Percentiles rank a stretch among this genome's conserved stretches.
phyloP scores from a whole-genome alignment of 1,140 invertebrate genomes.

The Cotesia chilonis region DNA sequence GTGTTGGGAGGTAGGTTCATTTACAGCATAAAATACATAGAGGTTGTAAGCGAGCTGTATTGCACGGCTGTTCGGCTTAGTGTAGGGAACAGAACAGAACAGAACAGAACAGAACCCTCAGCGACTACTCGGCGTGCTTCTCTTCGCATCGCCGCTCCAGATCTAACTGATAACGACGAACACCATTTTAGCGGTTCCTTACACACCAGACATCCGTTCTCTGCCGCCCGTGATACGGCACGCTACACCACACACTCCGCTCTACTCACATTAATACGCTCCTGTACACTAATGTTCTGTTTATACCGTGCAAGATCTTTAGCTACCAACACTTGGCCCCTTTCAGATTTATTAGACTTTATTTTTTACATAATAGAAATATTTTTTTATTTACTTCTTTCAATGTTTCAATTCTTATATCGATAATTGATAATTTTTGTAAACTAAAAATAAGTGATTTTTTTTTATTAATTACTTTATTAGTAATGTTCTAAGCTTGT shows the following conservation, averaged over 20 bases:
- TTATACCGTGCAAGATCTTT: no score
- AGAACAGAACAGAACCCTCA: slow-evolving; percentile 46
- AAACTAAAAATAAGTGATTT: no score
- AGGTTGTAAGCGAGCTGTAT: slow-evolving; percentile 4
- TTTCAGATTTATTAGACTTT: not conserved
- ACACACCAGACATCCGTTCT: slow-evolving; percentile 67
- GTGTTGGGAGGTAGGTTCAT: no score
- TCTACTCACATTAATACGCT: not conserved
- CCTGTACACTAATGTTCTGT: no score
- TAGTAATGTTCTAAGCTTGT: no score
- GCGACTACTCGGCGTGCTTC: slow-evolving; percentile 57
- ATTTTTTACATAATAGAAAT: no score
- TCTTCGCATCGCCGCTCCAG: slow-evolving; percentile 67
- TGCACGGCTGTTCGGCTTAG: slow-evolving; percentile 40
- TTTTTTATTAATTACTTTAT: no score
- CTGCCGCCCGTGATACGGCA: slow-evolving; percentile 51
- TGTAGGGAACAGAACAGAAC: slow-evolving; percentile 10
- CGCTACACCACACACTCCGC: not conserved
- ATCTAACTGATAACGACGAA: slow-evolving; percentile 64
- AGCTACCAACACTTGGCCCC: not conserved
- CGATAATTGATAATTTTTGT: no score
- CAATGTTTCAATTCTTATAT: no score
- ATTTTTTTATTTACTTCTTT: no score
- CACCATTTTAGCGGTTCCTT: slow-evolving; percentile 69
- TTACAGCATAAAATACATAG: no score